Conservation (phyloP, 2,113 vertebrate species). For the Oreochromis aureus region DNA sequence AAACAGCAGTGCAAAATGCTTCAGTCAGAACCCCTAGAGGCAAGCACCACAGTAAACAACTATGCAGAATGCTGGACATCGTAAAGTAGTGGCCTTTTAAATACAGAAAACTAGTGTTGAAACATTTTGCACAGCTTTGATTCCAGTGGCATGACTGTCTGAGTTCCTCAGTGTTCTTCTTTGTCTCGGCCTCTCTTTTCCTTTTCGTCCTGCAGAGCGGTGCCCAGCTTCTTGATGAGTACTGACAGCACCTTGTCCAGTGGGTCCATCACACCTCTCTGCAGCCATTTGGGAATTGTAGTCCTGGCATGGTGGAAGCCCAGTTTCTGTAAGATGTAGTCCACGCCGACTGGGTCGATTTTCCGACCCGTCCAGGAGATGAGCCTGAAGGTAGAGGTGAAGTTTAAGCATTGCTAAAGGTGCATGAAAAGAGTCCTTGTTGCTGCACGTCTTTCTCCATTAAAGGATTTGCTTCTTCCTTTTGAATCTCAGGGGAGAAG, state of each 20-base stretch:
- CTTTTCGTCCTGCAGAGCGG: conserved; percentile 93
- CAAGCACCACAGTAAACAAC: conserved; percentile 75
- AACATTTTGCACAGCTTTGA: not conserved
- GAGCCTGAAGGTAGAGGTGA: conserved; percentile 69
- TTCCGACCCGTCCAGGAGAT: conserved; percentile 99
- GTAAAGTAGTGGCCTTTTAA: conserved; percentile 67
- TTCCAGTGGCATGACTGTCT: not conserved
- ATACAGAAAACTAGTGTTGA: conserved; percentile 58
- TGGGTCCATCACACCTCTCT: conserved; percentile 98
- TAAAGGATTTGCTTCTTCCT: not conserved
- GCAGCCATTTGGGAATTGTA: conserved; percentile 98
- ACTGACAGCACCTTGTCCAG: conserved; percentile 96
- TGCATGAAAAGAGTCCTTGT: not conserved
- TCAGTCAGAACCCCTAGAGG: conserved; percentile 62
- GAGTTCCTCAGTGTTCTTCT: conserved; percentile 81
- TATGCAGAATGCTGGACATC: conserved; percentile 59
- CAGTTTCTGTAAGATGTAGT: conserved; percentile 97
- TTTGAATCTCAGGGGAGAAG: not conserved
- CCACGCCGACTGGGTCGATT: conserved; percentile 96
- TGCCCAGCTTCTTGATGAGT: conserved; percentile 95
- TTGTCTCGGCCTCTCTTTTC: conserved; percentile 92
- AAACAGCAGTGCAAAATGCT: conserved; percentile 72
- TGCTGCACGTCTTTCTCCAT: not conserved
- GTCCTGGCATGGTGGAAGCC: conserved; percentile 99
- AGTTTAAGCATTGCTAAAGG: not conserved